Evolutionary conservation across 2,797 vertebrate genomes (phyloP).

Genomic region (Cyclura pinguis): DNA sequence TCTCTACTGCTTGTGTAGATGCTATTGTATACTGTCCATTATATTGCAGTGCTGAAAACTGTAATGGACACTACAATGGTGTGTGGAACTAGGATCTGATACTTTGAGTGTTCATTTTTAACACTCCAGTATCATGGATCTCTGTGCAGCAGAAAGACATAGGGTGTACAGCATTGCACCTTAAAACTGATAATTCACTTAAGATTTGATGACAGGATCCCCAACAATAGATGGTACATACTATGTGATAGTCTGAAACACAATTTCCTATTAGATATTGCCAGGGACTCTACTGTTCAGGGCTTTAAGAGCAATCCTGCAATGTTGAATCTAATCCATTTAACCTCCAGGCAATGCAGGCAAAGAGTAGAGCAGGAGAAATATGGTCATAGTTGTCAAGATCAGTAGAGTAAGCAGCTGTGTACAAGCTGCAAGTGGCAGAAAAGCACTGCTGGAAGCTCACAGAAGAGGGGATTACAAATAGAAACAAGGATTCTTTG

Average conservation of each 20-base stretch:
- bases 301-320: slow-evolving; percentile 20
- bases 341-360: slow-evolving; percentile 18
- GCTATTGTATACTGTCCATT: too few species aligned
- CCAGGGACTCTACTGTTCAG: not conserved
- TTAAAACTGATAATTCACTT: not conserved
- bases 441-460: slow-evolving; percentile 34
- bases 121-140: not conserved
- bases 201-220: not conserved
- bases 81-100: too few species aligned
- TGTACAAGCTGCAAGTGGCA: slow-evolving; percentile 21
- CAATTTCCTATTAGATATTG: not conserved
- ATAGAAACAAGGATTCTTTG: slow-evolving; percentile 26
- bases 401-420: slow-evolving; percentile 16
- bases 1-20: not conserved
- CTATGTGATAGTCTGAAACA: not conserved
- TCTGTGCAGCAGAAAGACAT: not conserved
- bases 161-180: not conserved
- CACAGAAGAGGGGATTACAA: slow-evolving; percentile 31
- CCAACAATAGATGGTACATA: not conserved
- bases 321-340: slow-evolving; percentile 29
- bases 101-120: not conserved
- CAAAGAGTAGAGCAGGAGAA: not conserved
- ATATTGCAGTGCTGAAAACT: too few species aligned
- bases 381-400: slow-evolving; percentile 28
- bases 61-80: too few species aligned